Conservation (phyloP, 2,797 vertebrate genomes). For the Pelochelys cantorii region DNA sequence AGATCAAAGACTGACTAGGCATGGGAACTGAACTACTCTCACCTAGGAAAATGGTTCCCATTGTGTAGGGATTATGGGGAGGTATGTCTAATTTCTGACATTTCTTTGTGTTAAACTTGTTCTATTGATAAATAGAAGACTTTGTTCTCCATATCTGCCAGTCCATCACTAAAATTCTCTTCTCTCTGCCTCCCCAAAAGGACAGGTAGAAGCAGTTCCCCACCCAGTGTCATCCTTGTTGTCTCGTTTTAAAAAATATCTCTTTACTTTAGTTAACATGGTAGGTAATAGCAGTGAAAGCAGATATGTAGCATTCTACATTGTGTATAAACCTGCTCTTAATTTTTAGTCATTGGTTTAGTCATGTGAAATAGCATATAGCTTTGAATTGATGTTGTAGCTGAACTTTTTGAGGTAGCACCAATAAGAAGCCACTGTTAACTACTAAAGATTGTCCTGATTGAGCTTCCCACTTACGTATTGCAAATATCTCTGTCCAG, state of each 20-base stretch:
- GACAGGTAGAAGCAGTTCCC: neutral
- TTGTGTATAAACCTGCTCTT: neutral
- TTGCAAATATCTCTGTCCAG: neutral
- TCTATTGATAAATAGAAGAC: neutral
- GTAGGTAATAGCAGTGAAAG: neutral
- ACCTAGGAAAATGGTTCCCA: neutral
- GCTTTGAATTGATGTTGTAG: neutral
- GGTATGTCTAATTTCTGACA: neutral
- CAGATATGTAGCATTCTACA: neutral
- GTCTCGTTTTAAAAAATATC: no score
- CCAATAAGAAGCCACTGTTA: neutral
- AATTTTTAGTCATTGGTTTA: constrained; percentile 21
- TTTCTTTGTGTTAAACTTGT: neutral
- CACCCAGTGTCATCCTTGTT: neutral
- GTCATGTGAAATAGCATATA: neutral
- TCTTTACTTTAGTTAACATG: neutral
- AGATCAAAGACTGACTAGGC: neutral
- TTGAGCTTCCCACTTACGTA: neutral
- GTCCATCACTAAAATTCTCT: neutral
- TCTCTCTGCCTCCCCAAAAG: neutral
- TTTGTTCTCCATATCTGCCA: neutral
- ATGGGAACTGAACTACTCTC: neutral
- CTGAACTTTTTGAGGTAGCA: neutral
- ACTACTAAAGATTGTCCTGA: neutral
- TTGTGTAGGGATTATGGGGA: neutral